Percentiles rank a stretch among this genome's conserved stretches.
Conservation (phyloP, 1,140 invertebrate genomes). For the Lepidurus packardi region DNA sequence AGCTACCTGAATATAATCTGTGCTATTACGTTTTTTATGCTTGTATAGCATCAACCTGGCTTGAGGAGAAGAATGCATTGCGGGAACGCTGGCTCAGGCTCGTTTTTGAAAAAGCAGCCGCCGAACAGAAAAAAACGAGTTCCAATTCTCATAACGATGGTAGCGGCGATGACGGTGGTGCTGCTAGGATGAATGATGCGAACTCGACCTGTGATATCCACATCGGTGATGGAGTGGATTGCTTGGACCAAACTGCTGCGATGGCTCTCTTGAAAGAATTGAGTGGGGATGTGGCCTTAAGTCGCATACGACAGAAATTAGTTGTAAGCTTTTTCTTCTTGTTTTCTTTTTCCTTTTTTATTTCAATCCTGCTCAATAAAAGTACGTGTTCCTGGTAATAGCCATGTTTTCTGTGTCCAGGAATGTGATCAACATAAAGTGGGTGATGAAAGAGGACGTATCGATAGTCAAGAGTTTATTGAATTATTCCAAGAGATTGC, state of each 20-base stretch:
- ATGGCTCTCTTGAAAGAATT: conserved; percentile 52
- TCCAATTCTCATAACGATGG: neutral
- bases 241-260: conserved; percentile 51
- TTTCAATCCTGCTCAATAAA: neutral
- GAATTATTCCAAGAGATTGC: conserved; percentile 58
- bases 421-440: conserved; percentile 50
- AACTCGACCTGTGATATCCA: conserved; percentile 23
- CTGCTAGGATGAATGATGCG: neutral
- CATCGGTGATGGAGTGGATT: conserved; percentile 42
- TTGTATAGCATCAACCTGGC: conserved; percentile 39
- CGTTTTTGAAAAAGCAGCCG: conserved; percentile 51
- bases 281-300: conserved; percentile 47
- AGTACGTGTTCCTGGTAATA: neutral
- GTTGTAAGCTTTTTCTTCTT: conserved; percentile 36
- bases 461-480: conserved; percentile 55
- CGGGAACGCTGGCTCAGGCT: conserved; percentile 53
- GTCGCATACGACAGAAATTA: conserved; percentile 48
- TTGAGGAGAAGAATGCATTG: conserved; percentile 49
- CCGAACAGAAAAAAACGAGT: conserved; percentile 38
- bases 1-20: neutral
- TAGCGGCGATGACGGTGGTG: neutral
- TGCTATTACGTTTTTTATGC: neutral
- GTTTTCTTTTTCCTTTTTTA: neutral
- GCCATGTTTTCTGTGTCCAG: conserved; percentile 41
- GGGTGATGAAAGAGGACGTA: conserved; percentile 47